These are phyloP conservation scores for Drosophila lini DNA, from an alignment of 1,140 invertebrate genomes.

Conservation along the genomic window DNA sequence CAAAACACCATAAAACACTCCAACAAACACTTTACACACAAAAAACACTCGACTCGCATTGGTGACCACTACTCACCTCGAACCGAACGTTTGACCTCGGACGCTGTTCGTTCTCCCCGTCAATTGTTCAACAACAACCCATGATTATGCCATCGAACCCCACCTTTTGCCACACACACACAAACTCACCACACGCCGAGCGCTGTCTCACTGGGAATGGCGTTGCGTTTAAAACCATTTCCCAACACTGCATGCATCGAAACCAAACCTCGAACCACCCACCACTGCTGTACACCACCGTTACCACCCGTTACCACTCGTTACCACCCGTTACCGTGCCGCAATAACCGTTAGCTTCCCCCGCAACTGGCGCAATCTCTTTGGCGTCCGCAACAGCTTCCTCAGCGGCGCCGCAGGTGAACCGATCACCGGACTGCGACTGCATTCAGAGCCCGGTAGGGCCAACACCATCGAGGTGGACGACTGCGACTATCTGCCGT, in stretches of 20 bases:
- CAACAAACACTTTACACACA: slow-evolving; percentile 6
- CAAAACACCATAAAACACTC: slow-evolving; percentile 11
- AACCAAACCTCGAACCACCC: slow-evolving; percentile 13
- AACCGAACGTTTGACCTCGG: slow-evolving; percentile 50
- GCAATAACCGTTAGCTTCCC: slow-evolving; percentile 74
- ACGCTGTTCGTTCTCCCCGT: slow-evolving; percentile 34
- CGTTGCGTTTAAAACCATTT: neutral
- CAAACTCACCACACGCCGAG: slow-evolving; percentile 9
- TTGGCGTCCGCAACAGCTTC: slow-evolving; percentile 59
- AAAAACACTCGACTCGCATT: slow-evolving; percentile 25
- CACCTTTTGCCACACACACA: slow-evolving; percentile 3
- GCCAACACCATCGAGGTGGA: slow-evolving; percentile 83
- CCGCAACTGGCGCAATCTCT: slow-evolving; percentile 78
- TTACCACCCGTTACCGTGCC: slow-evolving; percentile 36
- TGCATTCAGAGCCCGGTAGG: slow-evolving; percentile 63
- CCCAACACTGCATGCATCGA: slow-evolving; percentile 27
- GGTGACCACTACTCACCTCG: slow-evolving; percentile 29
- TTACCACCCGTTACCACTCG: slow-evolving; percentile 19
- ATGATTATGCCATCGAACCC: slow-evolving; percentile 7
- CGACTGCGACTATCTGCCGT: slow-evolving; percentile 75
- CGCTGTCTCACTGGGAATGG: slow-evolving; percentile 20
- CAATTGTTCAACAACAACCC: slow-evolving; percentile 19
- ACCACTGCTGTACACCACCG: slow-evolving; percentile 21
- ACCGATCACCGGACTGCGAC: slow-evolving; percentile 58
- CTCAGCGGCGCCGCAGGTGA: slow-evolving; percentile 42